These are phyloP conservation scores for Pangasius sanitwongsei DNA, from an alignment of 2,797 vertebrate species.

Conservation along the genomic window DNA sequence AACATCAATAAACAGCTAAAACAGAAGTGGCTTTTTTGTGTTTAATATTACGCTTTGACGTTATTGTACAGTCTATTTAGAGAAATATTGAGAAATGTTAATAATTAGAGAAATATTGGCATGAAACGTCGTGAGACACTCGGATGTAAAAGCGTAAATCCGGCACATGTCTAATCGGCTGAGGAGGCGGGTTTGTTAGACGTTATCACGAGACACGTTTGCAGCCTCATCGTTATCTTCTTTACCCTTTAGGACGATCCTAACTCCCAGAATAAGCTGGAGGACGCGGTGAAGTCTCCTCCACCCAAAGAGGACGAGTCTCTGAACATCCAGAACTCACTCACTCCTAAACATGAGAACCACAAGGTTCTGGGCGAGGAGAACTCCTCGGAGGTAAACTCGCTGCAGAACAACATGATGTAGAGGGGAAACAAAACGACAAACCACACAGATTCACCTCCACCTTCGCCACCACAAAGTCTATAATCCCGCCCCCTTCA, in stretches of 20 bases:
- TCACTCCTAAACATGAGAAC: constrained; percentile 90
- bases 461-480: constrained; percentile 65
- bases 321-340: constrained; percentile 93
- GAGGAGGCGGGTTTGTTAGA: neutral
- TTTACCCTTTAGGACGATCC: constrained; percentile 77
- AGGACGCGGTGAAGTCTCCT: constrained; percentile 92
- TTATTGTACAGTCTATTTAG: neutral
- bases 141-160: neutral
- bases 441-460: constrained; percentile 51
- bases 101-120: neutral
- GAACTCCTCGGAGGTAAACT: constrained; percentile 86
- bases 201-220: neutral
- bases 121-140: neutral
- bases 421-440: constrained; percentile 62
- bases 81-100: neutral
- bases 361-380: constrained; percentile 87
- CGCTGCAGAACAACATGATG: constrained; percentile 96
- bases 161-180: neutral
- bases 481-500: constrained; percentile 51
- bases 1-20: neutral
- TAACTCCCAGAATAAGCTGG: constrained; percentile 90
- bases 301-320: constrained; percentile 89
- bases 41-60: neutral
- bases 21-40: neutral
- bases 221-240: neutral